These are phyloP conservation scores for Gymnocephalus cernua DNA, from an alignment of 2,113 vertebrate species.

Conservation along the genomic window DNA sequence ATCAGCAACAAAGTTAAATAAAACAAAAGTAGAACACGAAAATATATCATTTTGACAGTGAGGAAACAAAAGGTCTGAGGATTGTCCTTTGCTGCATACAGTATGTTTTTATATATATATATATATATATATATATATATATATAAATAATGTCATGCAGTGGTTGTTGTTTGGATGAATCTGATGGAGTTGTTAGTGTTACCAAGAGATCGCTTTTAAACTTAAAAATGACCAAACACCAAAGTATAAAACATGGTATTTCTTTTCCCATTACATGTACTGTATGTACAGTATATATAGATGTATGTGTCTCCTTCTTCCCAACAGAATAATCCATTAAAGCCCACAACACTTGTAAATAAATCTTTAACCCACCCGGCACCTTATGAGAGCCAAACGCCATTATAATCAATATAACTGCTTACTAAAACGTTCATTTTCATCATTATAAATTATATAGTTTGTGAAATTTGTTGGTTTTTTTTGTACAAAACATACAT, in stretches of 20 bases:
- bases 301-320: slow-evolving; percentile 2
- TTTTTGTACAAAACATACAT: slow-evolving; percentile 43
- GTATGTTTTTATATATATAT: too few relatives aligned
- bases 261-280: background rate
- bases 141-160: background rate
- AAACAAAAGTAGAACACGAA: slow-evolving; percentile 25
- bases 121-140: too few relatives aligned
- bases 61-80: slow-evolving; percentile 24
- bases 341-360: background rate
- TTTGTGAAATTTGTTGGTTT: slow-evolving; percentile 40
- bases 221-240: background rate
- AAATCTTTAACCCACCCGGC: background rate
- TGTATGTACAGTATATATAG: too few relatives aligned
- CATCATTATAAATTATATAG: slow-evolving; percentile 23
- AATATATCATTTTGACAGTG: background rate
- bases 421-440: slow-evolving; percentile 40
- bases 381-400: background rate
- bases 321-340: background rate
- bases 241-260: background rate
- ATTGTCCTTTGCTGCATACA: slow-evolving; percentile 33
- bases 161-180: background rate
- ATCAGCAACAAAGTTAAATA: slow-evolving; percentile 11
- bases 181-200: slow-evolving; percentile 42
- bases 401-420: slow-evolving; percentile 17
- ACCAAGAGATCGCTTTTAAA: background rate